Percentiles rank a stretch among this genome's conserved stretches.
phyloP scores from a whole-genome alignment of 2,888 invertebrate genomes.

The Drosophila macrothrix region DNA sequence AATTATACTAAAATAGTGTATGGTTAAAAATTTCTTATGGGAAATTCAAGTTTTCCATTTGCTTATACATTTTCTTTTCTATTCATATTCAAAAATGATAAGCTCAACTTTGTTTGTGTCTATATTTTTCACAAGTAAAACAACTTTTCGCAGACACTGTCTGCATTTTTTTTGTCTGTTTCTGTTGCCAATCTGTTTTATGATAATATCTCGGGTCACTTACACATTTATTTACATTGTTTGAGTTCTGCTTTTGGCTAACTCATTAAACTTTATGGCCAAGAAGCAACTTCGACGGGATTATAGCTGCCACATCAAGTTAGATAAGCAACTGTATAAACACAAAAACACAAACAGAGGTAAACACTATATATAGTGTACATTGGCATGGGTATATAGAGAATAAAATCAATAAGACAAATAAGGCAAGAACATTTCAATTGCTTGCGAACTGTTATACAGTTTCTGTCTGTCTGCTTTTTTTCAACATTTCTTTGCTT shows the following conservation, averaged over 20 bases:
- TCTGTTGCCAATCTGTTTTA: neutral
- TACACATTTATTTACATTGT: constrained; percentile 9
- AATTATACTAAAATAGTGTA: neutral
- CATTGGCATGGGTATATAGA: constrained; percentile 7
- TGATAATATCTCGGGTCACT: constrained; percentile 24
- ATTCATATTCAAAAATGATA: neutral
- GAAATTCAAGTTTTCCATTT: neutral
- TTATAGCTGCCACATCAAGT: constrained; percentile 47
- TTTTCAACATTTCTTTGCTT: constrained; percentile 25
- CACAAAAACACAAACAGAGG: neutral
- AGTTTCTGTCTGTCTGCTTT: constrained; percentile 29
- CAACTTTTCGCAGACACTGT: neutral
- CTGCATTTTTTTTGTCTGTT: neutral
- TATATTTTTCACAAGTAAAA: neutral
- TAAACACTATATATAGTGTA: constrained; percentile 12
- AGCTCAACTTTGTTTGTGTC: neutral
- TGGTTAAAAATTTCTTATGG: neutral
- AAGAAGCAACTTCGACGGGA: constrained; percentile 45
- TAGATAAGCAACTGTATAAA: constrained; percentile 25
- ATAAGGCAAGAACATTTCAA: constrained; percentile 64
- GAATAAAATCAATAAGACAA: constrained; percentile 70
- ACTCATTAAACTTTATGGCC: constrained; percentile 55
- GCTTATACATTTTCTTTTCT: neutral
- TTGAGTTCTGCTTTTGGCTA: constrained; percentile 21
- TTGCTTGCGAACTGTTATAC: constrained; percentile 41